Conservation (phyloP, 2,113 vertebrate species). For the Mandrillus leucophaeus region DNA sequence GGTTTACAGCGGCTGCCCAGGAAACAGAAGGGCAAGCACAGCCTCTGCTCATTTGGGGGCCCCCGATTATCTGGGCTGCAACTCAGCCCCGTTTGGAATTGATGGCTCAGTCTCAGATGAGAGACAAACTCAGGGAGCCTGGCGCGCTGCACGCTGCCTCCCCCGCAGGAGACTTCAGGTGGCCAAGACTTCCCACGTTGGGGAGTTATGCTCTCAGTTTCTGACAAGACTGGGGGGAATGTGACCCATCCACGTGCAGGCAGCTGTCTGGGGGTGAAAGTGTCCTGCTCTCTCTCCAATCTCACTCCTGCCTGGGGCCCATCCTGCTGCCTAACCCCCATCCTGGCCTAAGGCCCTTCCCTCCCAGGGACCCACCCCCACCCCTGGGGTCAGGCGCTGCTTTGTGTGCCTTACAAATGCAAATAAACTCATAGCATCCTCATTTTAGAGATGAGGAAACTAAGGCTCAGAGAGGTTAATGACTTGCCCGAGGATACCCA, state of each 20-base stretch:
- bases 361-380: neutral
- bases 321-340: no score
- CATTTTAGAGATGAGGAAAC: neutral
- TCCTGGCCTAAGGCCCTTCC: neutral
- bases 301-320: neutral
- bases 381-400: fast-evolving
- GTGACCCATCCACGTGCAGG: no score
- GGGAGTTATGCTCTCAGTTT: neutral
- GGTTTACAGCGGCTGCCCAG: neutral
- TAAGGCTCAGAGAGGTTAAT: neutral
- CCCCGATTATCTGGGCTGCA: no score
- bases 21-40: neutral
- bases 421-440: fast-evolving
- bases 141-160: neutral
- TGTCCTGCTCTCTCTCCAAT: fast-evolving
- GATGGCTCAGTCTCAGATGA: neutral
- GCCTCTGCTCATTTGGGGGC: neutral
- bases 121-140: neutral
- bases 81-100: no score
- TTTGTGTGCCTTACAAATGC: neutral
- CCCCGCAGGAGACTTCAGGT: neutral
- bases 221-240: neutral
- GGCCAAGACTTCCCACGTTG: neutral
- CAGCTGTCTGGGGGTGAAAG: neutral
- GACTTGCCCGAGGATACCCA: neutral